Evolutionary conservation across 2,888 invertebrate genomes (phyloP).

Genomic region (Euplagia quadripunctaria): DNA sequence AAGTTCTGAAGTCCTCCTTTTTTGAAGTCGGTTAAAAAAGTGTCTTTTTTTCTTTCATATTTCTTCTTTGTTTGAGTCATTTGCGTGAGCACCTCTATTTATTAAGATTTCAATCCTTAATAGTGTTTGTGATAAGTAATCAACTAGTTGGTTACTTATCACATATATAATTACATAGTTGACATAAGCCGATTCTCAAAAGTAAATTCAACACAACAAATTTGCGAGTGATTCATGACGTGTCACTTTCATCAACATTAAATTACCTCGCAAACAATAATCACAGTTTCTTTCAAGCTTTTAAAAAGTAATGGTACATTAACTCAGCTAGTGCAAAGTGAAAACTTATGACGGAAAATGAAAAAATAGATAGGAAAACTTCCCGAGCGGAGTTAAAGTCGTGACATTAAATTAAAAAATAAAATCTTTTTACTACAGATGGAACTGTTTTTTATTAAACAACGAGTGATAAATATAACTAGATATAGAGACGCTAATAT

Average conservation of each 20-base stretch:
- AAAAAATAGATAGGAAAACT: constrained; percentile 48
- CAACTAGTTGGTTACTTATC: too few relatives aligned
- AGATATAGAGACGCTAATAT: not conserved
- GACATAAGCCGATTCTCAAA: too few relatives aligned
- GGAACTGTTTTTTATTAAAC: constrained; percentile 55
- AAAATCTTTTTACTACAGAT: constrained; percentile 37
- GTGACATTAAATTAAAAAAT: constrained; percentile 63
- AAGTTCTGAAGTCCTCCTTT: too few relatives aligned
- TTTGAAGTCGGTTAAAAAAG: too few relatives aligned
- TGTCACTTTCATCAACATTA: not conserved
- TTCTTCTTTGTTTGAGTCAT: too few relatives aligned
- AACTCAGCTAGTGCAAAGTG: constrained; percentile 31
- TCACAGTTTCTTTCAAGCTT: constrained; percentile 28
- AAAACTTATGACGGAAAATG: constrained; percentile 38
- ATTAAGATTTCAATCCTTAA: too few relatives aligned
- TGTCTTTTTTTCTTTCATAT: too few relatives aligned
- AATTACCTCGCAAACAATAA: constrained; percentile 16
- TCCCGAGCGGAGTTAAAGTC: constrained; percentile 33
- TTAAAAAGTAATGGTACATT: constrained; percentile 30
- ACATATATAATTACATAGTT: too few relatives aligned
- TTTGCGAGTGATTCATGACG: not conserved
- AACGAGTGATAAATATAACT: constrained; percentile 9
- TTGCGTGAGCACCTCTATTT: too few relatives aligned
- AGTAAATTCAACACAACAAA: not conserved
- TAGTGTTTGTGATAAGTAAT: too few relatives aligned